phyloP scores from a whole-genome alignment of 2,797 vertebrate genomes.

The Mustela erminea region DNA sequence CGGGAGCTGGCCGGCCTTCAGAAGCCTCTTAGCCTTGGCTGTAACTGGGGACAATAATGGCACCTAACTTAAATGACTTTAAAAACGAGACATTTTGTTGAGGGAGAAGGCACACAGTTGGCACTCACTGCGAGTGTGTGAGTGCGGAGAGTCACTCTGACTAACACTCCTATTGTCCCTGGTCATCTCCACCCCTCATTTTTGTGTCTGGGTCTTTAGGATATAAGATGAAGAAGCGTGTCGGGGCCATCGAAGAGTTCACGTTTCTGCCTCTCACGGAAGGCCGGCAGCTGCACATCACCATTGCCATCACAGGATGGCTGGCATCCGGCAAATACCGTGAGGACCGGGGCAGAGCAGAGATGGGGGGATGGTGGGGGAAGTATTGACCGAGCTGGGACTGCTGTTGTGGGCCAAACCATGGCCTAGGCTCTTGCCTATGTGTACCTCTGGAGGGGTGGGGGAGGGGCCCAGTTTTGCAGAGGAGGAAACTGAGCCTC shows the following conservation, averaged over 20 bases:
- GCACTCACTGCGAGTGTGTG: background rate
- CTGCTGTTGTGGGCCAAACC: background rate
- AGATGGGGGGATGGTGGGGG: background rate
- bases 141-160: background rate
- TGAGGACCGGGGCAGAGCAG: conserved; percentile 84
- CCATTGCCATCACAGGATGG: conserved; percentile 97
- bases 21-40: background rate
- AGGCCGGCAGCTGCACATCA: conserved; percentile 95
- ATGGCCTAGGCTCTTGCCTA: background rate
- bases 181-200: background rate
- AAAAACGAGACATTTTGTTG: background rate
- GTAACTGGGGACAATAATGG: background rate
- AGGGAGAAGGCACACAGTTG: fast-evolving
- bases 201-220: conserved; percentile 86
- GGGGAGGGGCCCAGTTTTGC: background rate
- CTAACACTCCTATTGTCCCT: fast-evolving
- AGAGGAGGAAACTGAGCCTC: conserved; percentile 18
- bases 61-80: background rate
- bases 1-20: fast-evolving
- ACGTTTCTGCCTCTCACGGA: conserved; percentile 95
- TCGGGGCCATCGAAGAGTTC: conserved; percentile 98
- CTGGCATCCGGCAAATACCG: conserved; percentile 96
- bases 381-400: background rate
- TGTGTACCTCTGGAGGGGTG: background rate
- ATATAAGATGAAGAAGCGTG: conserved; percentile 99